Conservation (phyloP, 2,888 invertebrate species). For the Drosophila mimetica region DNA sequence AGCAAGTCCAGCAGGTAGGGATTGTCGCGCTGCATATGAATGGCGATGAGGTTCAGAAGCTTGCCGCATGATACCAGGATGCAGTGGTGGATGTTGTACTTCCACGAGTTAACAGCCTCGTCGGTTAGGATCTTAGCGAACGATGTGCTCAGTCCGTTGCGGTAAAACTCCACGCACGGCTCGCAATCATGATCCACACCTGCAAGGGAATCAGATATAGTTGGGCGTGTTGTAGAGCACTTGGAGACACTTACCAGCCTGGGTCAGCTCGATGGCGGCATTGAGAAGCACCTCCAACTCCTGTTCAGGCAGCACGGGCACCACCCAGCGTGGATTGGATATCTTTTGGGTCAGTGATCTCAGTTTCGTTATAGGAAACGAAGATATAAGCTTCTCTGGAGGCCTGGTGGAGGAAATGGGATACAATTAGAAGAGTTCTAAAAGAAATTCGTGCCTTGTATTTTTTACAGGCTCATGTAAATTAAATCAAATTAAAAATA, state of each 20-base stretch:
- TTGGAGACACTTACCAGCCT: constrained; percentile 87
- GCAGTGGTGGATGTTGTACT: constrained; percentile 97
- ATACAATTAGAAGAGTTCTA: not conserved
- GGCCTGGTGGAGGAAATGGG: constrained; percentile 60
- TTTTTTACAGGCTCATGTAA: not conserved
- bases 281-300: constrained; percentile 96
- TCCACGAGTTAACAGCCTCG: constrained; percentile 99
- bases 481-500: no score
- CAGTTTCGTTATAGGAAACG: constrained; percentile 94
- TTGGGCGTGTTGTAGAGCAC: accelerated
- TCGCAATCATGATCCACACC: constrained; percentile 94
- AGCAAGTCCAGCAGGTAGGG: constrained; percentile 95
- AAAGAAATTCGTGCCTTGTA: not conserved
- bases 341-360: constrained; percentile 97
- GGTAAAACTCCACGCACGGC: constrained; percentile 96
- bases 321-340: constrained; percentile 97
- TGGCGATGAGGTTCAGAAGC: constrained; percentile 95
- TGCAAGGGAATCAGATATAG: constrained; percentile 77
- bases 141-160: constrained; percentile 96
- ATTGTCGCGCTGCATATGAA: constrained; percentile 95
- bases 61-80: constrained; percentile 97
- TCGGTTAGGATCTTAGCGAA: constrained; percentile 98
- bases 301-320: constrained; percentile 98
- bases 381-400: constrained; percentile 83
- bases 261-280: constrained; percentile 94